These are phyloP conservation scores for Stegana nigrithorax DNA, from an alignment of 2,888 invertebrate species.

Conservation along the genomic window DNA sequence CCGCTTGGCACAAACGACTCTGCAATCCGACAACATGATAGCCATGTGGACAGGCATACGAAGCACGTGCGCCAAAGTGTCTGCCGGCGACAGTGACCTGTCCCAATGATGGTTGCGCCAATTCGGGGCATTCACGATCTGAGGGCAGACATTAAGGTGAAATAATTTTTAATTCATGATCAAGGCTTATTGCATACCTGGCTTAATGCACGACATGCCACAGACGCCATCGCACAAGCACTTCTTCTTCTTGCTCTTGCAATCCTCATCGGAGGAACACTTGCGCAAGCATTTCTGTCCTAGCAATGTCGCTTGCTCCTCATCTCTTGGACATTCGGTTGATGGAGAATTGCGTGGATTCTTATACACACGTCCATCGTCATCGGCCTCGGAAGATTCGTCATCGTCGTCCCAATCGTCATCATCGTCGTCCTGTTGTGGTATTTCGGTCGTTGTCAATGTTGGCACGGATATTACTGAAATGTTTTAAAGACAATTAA, in stretches of 20 bases:
- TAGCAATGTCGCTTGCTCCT: constrained; percentile 84
- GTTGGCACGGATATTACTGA: constrained; percentile 57
- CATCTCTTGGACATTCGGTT: constrained; percentile 85
- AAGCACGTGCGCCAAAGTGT: constrained; percentile 83
- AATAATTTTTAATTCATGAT: not conserved
- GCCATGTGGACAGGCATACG: constrained; percentile 88
- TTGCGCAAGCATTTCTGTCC: constrained; percentile 91
- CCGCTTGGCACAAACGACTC: constrained; percentile 90
- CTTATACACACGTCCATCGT: constrained; percentile 86
- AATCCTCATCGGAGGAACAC: constrained; percentile 94
- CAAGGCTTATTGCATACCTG: constrained; percentile 74
- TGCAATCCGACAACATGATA: constrained; percentile 89
- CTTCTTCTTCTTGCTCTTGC: constrained; percentile 95
- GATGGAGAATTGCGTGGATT: constrained; percentile 91
- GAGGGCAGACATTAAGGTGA: constrained; percentile 54
- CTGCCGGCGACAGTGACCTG: constrained; percentile 81
- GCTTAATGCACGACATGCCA: constrained; percentile 97
- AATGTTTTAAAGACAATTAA: too few relatives aligned
- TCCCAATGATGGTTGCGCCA: constrained; percentile 82
- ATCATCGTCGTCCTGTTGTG: constrained; percentile 62
- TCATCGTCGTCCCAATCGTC: constrained; percentile 67
- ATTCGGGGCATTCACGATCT: constrained; percentile 88
- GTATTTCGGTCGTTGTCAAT: constrained; percentile 57
- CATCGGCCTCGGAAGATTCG: constrained; percentile 75
- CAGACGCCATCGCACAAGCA: constrained; percentile 97